phyloP scores from a whole-genome alignment of 2,888 invertebrate species.

The Netelia virgata region DNA sequence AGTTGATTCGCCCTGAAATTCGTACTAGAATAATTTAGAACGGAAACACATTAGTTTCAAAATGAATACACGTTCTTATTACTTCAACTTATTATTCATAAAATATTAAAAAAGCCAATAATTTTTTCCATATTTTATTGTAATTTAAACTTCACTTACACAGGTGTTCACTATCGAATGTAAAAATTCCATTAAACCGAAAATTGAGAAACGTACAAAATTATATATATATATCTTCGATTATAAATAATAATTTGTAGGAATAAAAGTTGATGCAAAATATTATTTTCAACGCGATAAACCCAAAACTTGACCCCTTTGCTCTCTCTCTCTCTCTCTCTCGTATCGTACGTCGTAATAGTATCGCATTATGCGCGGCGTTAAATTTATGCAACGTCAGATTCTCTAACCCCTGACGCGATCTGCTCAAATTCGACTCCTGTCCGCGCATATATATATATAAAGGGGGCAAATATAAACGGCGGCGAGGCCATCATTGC shows the following conservation, averaged over 20 bases:
- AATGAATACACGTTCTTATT: not conserved
- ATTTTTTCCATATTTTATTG: no score
- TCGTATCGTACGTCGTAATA: constrained; percentile 28
- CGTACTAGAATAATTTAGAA: not conserved
- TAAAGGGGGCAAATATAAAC: constrained; percentile 44
- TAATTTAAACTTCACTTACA: no score
- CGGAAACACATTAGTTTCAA: not conserved
- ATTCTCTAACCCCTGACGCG: constrained; percentile 45
- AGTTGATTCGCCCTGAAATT: not conserved
- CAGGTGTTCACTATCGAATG: not conserved
- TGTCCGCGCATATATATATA: constrained; percentile 61
- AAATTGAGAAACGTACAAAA: not conserved
- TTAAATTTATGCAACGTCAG: constrained; percentile 77
- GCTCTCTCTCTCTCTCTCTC: not conserved
- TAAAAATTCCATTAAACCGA: not conserved
- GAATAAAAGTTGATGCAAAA: no score
- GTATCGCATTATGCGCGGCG: constrained; percentile 65
- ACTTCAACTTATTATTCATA: no score
- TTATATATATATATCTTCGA: not conserved
- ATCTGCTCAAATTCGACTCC: constrained; percentile 51
- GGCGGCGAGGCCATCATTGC: constrained; percentile 27
- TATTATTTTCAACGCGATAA: not conserved
- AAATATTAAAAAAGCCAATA: no score
- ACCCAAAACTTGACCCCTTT: not conserved
- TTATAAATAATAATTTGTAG: no score